These are phyloP conservation scores for Panagrolaimus sp. DNA, from an alignment of 1,140 invertebrate species.

Conservation along the genomic window DNA sequence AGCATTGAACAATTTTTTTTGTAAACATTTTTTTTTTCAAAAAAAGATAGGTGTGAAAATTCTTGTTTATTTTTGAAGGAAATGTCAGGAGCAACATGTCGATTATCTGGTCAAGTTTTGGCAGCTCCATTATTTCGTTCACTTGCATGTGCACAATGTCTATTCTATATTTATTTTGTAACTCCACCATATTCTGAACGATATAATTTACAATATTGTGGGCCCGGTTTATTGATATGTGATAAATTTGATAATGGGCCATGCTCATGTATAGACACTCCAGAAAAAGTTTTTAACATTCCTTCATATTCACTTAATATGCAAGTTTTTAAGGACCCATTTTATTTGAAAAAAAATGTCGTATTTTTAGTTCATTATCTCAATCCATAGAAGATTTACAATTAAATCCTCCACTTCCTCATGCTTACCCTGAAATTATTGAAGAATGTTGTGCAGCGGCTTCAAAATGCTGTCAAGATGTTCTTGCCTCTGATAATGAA, in stretches of 20 bases:
- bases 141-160: conserved; percentile 23
- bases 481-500: conserved; percentile 24
- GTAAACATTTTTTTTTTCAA: too few species aligned
- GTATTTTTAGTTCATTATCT: conserved; percentile 25
- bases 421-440: conserved; percentile 25
- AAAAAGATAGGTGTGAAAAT: too few species aligned
- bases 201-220: conserved; percentile 28
- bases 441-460: conserved; percentile 33
- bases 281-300: conserved; percentile 6
- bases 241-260: neutral
- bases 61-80: too few species aligned
- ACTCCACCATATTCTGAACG: conserved; percentile 11
- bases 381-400: conserved; percentile 26
- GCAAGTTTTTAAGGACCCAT: neutral
- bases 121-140: conserved; percentile 24
- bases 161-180: conserved; percentile 26
- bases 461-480: conserved; percentile 27
- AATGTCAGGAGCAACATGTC: conserved; percentile 11
- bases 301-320: conserved; percentile 11
- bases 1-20: too few species aligned
- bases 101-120: conserved; percentile 7
- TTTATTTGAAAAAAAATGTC: neutral
- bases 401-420: conserved; percentile 25
- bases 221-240: conserved; percentile 21
- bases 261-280: conserved; percentile 14